These are phyloP conservation scores for Nomada fucata DNA, from an alignment of 2,888 invertebrate species.

Conservation along the genomic window DNA sequence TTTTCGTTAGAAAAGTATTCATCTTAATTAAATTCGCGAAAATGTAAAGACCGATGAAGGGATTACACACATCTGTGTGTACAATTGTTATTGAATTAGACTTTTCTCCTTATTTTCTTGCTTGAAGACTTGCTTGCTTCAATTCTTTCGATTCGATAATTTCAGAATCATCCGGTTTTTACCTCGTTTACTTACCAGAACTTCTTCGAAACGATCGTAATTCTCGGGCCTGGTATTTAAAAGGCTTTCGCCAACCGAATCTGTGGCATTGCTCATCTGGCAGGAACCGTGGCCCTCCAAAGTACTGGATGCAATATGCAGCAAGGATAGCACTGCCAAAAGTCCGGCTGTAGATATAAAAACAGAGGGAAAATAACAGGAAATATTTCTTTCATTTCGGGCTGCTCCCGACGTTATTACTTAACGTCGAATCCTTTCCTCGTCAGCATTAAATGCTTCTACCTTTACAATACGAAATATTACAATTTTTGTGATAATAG, in stretches of 20 bases:
- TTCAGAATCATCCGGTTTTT: neutral
- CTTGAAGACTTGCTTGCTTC: too few species aligned
- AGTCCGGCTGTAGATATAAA: constrained; percentile 74
- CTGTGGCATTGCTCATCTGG: constrained; percentile 64
- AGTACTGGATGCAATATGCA: constrained; percentile 76
- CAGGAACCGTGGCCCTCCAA: constrained; percentile 69
- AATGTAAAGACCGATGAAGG: neutral
- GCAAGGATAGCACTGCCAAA: constrained; percentile 75
- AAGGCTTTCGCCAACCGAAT: constrained; percentile 79
- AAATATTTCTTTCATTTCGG: constrained; percentile 1
- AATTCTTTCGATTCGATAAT: neutral
- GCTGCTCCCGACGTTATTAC: constrained; percentile 17
- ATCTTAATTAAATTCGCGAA: too few species aligned
- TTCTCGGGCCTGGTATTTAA: constrained; percentile 76
- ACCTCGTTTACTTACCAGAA: constrained; percentile 72
- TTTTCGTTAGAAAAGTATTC: too few species aligned
- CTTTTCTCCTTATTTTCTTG: neutral
- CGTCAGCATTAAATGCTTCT: neutral
- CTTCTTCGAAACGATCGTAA: constrained; percentile 80
- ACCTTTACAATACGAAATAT: neutral
- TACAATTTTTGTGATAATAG: neutral
- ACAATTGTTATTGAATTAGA: neutral
- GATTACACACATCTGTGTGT: neutral
- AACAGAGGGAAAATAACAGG: constrained; percentile 8
- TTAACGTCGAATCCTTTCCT: constrained; percentile 4